Evolutionary conservation across 2,888 invertebrate genomes (phyloP).

Genomic region (Ophioninae sp.): DNA sequence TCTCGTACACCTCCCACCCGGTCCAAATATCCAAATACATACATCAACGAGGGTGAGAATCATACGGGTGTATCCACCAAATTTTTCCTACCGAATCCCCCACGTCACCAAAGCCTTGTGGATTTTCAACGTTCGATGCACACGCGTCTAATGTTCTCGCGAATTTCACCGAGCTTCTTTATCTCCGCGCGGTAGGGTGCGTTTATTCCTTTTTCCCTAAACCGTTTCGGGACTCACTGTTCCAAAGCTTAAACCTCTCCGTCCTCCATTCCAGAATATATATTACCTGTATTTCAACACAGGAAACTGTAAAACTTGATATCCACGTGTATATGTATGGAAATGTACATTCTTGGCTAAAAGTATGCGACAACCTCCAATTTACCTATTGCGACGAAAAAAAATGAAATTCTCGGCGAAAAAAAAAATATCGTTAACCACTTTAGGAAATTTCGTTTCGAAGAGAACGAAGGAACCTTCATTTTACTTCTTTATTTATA

Average conservation of each 20-base stretch:
- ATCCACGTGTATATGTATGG: not conserved
- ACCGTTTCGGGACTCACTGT: slow-evolving; percentile 20
- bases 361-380: too few species aligned
- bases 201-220: slow-evolving; percentile 23
- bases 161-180: slow-evolving; percentile 17
- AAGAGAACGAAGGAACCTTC: too few species aligned
- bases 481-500: too few species aligned
- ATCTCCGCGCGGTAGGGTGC: slow-evolving; percentile 7
- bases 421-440: too few species aligned
- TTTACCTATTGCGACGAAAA: too few species aligned
- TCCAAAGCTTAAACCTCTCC: slow-evolving; percentile 20
- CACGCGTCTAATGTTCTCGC: slow-evolving; percentile 1
- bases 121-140: not conserved
- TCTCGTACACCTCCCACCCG: not conserved
- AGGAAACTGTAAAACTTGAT: slow-evolving; percentile 11
- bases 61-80: not conserved
- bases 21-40: not conserved
- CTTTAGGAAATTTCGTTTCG: too few species aligned
- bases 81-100: not conserved
- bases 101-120: not conserved
- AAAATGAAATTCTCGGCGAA: too few species aligned
- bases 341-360: too few species aligned
- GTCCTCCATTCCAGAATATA: slow-evolving; percentile 1
- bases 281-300: slow-evolving; percentile 34
- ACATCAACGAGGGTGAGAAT: not conserved